Evolutionary conservation across 2,888 invertebrate genomes (phyloP).

Genomic region (Aproaerema taeniolella): DNA sequence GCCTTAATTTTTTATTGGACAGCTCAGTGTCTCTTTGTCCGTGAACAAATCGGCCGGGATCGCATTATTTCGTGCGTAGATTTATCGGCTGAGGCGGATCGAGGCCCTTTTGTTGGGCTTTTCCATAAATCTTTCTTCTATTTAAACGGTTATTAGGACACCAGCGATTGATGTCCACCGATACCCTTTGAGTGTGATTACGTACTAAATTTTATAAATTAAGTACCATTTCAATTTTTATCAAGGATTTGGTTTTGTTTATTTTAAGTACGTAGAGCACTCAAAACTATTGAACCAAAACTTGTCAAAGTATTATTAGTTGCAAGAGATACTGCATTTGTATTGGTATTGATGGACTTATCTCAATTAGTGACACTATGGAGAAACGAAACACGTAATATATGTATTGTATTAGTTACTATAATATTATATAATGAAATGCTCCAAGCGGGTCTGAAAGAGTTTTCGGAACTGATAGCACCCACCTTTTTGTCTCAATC

Average conservation of each 20-base stretch:
- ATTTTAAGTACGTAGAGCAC: too few species aligned
- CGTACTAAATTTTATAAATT: constrained; percentile 30
- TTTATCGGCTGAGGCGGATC: constrained; percentile 64
- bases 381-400: too few species aligned
- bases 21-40: constrained; percentile 56
- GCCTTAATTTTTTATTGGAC: constrained; percentile 63
- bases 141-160: constrained; percentile 72
- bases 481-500: too few species aligned
- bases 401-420: too few species aligned
- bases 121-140: constrained; percentile 69
- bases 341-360: constrained; percentile 2
- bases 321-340: too few species aligned
- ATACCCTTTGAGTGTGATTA: constrained; percentile 36
- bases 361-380: too few species aligned
- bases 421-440: too few species aligned
- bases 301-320: too few species aligned
- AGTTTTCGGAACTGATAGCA: too few species aligned
- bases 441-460: too few species aligned
- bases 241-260: background rate
- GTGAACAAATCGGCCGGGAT: constrained; percentile 65
- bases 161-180: constrained; percentile 60
- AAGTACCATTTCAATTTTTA: too few species aligned
- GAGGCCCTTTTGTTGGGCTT: constrained; percentile 67
- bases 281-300: too few species aligned
- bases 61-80: constrained; percentile 72